Conservation (phyloP, 2,888 invertebrate species). For the Stenchaetothrips biformis region DNA sequence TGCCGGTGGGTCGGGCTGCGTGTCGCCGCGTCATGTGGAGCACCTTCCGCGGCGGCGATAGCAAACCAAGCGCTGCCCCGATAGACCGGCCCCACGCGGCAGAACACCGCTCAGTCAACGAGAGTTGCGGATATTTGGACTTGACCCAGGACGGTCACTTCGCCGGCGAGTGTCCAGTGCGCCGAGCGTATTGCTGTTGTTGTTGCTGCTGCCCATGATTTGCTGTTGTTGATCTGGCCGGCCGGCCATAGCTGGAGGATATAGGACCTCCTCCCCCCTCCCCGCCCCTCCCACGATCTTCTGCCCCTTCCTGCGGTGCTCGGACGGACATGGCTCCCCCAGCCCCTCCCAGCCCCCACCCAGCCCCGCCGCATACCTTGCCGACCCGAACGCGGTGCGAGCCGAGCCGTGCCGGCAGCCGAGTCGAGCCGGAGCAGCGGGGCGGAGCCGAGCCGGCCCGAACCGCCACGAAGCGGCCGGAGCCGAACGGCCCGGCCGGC, state of each 20-base stretch:
- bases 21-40: no score
- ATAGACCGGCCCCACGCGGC: no score
- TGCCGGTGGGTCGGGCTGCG: no score
- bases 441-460: not conserved
- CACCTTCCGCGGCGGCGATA: no score
- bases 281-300: not conserved
- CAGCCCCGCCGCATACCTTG: not conserved
- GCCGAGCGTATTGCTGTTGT: no score
- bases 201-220: no score
- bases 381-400: not conserved
- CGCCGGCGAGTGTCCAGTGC: no score
- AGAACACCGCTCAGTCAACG: no score
- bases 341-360: not conserved
- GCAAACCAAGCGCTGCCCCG: no score
- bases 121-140: no score
- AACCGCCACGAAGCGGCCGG: not conserved
- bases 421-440: not conserved
- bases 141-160: no score
- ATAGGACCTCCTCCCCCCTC: not conserved
- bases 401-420: not conserved
- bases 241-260: constrained; percentile 20
- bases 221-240: not conserved
- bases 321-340: not conserved
- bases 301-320: not conserved
- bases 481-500: not conserved